Percentiles rank a stretch among this genome's conserved stretches.
Evolutionary conservation across 1,140 invertebrate genomes (phyloP).

Genomic region (Psix sp.): DNA sequence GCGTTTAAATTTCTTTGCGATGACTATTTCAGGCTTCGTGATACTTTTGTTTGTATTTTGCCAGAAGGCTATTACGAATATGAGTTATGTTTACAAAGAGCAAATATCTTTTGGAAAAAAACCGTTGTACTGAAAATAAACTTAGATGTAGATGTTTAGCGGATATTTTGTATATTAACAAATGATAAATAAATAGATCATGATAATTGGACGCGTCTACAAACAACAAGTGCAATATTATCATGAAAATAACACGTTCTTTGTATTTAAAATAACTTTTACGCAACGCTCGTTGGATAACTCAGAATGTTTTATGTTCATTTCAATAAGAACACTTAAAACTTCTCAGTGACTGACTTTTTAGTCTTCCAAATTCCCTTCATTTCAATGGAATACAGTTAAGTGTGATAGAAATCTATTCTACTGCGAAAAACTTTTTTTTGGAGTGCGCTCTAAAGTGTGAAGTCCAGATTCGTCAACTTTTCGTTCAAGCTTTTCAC

Average conservation of each 20-base stretch:
- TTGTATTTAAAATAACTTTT: slow-evolving; percentile 27
- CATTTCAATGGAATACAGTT: slow-evolving; percentile 27
- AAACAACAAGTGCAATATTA: slow-evolving; percentile 14
- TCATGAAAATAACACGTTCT: slow-evolving; percentile 17
- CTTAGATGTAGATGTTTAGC: slow-evolving; percentile 2
- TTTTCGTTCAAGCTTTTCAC: not conserved
- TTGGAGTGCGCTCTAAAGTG: slow-evolving; percentile 25
- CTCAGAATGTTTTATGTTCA: slow-evolving; percentile 30
- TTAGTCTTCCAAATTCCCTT: slow-evolving; percentile 21
- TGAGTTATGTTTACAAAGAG: not conserved
- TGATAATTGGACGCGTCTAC: slow-evolving; percentile 24
- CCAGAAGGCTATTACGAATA: slow-evolving; percentile 12
- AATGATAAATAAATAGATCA: slow-evolving; percentile 23
- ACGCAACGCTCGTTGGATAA: slow-evolving; percentile 14
- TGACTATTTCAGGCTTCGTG: not conserved
- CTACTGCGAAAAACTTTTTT: slow-evolving; percentile 21
- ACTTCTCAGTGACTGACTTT: slow-evolving; percentile 24
- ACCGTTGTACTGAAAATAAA: not conserved
- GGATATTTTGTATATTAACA: slow-evolving; percentile 7
- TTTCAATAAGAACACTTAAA: slow-evolving; percentile 30
- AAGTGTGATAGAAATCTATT: slow-evolving; percentile 23
- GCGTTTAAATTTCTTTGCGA: slow-evolving; percentile 18
- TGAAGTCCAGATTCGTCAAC: slow-evolving; percentile 26
- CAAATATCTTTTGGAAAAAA: not conserved
- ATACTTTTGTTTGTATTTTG: slow-evolving; percentile 8